These are phyloP conservation scores for Lamellibrachia satsuma DNA, from an alignment of 2,888 invertebrate species.

Conservation along the genomic window DNA sequence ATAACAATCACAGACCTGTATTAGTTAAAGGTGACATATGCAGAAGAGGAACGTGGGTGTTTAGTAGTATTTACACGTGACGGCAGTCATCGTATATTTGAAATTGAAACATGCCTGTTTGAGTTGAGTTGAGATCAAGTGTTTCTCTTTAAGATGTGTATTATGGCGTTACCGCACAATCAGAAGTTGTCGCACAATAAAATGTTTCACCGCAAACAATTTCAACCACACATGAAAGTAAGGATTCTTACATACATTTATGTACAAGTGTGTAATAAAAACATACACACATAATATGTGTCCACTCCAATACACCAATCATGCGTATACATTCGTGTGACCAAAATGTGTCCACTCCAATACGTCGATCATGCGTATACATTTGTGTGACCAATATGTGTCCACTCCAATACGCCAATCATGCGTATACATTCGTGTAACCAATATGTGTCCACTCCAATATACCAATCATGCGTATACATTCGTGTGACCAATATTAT, in stretches of 20 bases:
- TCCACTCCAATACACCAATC: not conserved
- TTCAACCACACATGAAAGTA: not conserved
- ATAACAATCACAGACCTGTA: not conserved
- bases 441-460: not conserved
- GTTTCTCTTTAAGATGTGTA: not conserved
- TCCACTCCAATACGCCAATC: not conserved
- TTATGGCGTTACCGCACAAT: not conserved
- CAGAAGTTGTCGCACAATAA: not conserved
- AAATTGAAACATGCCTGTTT: not conserved
- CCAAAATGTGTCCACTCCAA: not conserved
- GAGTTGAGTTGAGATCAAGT: not conserved
- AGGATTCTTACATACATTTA: not conserved
- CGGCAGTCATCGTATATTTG: not conserved
- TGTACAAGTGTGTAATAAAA: constrained; percentile 1
- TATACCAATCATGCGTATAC: not conserved
- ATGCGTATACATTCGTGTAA: not conserved
- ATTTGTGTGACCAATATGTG: not conserved
- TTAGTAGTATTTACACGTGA: not conserved
- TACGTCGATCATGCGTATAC: not conserved
- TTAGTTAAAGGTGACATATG: too few species aligned
- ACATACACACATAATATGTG: not conserved
- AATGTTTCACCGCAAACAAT: not conserved
- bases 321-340: not conserved
- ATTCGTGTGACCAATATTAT: not conserved
- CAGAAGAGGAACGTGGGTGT: not conserved